These are phyloP conservation scores for Dendroctonus valens DNA, from an alignment of 1,140 invertebrate genomes.

Conservation along the genomic window DNA sequence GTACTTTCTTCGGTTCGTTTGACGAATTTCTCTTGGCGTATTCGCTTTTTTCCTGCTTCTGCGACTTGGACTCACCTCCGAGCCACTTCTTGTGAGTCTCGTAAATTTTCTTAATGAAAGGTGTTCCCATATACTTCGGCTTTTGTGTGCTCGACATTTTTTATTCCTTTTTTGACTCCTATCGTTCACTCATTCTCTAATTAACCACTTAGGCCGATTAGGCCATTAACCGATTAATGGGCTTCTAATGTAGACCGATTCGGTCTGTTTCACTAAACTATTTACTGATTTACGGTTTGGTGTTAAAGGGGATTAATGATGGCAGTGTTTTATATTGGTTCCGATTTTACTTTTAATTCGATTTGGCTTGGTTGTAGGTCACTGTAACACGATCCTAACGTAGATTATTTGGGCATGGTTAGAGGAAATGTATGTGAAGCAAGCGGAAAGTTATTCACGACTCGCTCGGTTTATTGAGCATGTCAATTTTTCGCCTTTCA, in stretches of 20 bases:
- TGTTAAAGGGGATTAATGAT: slow-evolving; percentile 15
- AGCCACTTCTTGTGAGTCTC: slow-evolving; percentile 38
- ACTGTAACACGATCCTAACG: slow-evolving; percentile 26
- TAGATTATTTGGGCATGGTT: slow-evolving; percentile 26
- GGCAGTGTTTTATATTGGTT: slow-evolving; percentile 13
- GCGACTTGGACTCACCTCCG: slow-evolving; percentile 23
- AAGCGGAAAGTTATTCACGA: slow-evolving; percentile 25
- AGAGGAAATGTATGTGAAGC: slow-evolving; percentile 6
- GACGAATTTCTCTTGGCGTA: slow-evolving; percentile 14
- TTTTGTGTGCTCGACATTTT: slow-evolving; percentile 33
- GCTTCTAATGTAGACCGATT: slow-evolving; percentile 22
- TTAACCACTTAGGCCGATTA: background rate
- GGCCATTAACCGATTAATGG: slow-evolving; percentile 24
- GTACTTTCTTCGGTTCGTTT: slow-evolving; percentile 20
- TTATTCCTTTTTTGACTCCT: slow-evolving; percentile 2
- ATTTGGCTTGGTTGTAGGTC: slow-evolving; percentile 25
- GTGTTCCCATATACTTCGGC: slow-evolving; percentile 34
- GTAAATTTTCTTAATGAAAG: slow-evolving; percentile 39
- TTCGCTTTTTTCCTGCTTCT: slow-evolving; percentile 27
- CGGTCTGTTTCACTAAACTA: slow-evolving; percentile 29
- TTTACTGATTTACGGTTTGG: background rate
- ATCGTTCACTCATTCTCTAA: background rate
- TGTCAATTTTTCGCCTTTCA: too few species aligned
- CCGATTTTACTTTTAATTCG: slow-evolving; percentile 29
- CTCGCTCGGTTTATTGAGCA: background rate